Evolutionary conservation across 2,888 invertebrate species (phyloP).

Genomic region (Lymantria monacha): DNA sequence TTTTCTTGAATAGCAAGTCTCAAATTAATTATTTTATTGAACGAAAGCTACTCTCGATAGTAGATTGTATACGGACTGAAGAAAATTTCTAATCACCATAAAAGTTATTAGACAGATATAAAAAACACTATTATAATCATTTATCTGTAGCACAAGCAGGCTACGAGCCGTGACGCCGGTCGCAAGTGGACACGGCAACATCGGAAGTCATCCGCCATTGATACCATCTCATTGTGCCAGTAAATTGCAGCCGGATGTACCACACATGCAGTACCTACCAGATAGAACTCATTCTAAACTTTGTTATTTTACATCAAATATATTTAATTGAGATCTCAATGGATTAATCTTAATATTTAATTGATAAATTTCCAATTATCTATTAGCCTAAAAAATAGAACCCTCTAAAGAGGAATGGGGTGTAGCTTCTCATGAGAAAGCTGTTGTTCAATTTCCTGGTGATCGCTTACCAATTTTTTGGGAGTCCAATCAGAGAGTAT

Average conservation of each 20-base stretch:
- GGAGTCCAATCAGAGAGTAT: too few species aligned
- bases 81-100: too few species aligned
- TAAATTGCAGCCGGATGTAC: slow-evolving; percentile 75
- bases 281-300: not conserved
- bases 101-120: not conserved
- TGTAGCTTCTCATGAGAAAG: too few species aligned
- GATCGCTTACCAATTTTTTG: too few species aligned
- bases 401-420: too few species aligned
- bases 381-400: too few species aligned
- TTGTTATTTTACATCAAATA: not conserved
- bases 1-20: too few species aligned
- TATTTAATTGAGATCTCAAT: not conserved
- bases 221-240: slow-evolving; percentile 78
- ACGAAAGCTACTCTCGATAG: too few species aligned
- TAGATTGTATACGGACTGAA: too few species aligned
- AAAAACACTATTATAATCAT: not conserved
- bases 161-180: slow-evolving; percentile 65
- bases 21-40: too few species aligned
- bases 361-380: too few species aligned
- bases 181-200: slow-evolving; percentile 72
- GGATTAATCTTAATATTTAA: not conserved
- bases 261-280: slow-evolving; percentile 25
- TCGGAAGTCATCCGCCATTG: slow-evolving; percentile 78
- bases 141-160: slow-evolving; percentile 33
- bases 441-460: too few species aligned